phyloP scores from a whole-genome alignment of 2,797 vertebrate species.

The Ctenosaura bakeri region DNA sequence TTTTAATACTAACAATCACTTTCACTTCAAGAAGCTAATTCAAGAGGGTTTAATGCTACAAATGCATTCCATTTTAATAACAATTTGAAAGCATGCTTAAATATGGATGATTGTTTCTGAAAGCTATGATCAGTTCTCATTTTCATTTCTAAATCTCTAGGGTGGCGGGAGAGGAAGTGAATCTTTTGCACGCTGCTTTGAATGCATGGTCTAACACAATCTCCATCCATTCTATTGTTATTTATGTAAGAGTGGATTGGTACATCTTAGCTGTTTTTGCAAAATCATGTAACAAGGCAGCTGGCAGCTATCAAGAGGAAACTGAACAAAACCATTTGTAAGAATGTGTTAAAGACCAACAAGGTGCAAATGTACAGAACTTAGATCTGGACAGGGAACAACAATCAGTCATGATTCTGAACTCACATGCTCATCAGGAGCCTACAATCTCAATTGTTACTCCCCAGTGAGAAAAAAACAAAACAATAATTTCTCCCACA shows the following conservation, averaged over 20 bases:
- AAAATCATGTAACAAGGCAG: background rate
- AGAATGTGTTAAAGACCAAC: background rate
- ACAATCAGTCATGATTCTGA: background rate
- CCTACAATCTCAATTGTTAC: background rate
- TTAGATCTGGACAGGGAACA: background rate
- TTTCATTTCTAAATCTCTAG: conserved; percentile 10
- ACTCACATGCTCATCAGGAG: background rate
- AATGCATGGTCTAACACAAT: background rate
- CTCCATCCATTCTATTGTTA: background rate
- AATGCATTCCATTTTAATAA: background rate
- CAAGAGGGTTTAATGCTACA: background rate
- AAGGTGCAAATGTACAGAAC: background rate
- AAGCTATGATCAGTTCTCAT: background rate
- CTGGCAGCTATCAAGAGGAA: background rate
- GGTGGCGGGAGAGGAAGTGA: too few species aligned
- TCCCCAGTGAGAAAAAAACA: background rate
- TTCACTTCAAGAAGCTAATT: conserved; percentile 25
- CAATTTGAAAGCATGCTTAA: background rate
- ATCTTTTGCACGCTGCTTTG: background rate
- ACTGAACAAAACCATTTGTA: background rate
- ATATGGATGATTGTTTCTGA: conserved; percentile 2
- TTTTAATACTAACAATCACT: background rate
- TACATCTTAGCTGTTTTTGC: background rate
- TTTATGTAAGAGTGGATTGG: background rate
- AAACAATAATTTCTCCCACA: background rate